Base-by-base conservation (phyloP, 2,113 vertebrate species). In the Zootoca vivipara region DNA sequence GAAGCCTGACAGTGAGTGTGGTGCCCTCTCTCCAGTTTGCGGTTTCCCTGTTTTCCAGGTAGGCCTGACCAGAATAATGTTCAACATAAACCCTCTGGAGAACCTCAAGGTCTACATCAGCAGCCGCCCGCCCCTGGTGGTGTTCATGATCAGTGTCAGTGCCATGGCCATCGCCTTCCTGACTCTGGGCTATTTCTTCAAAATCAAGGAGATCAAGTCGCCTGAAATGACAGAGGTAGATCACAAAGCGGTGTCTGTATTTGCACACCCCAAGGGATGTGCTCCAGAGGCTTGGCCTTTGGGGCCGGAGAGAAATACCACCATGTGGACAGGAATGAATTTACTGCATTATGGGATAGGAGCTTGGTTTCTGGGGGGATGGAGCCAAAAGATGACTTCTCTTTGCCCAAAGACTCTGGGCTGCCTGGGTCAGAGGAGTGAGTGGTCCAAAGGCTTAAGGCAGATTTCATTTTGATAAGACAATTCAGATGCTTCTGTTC, bases 131-230 rank as follows among this genome's bases (percentile, higher is more conserved):
- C 99, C 99, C 0, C 97, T 99, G 93, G 99, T 99, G 96, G 98
- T 99, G 87, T 99, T 99, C 64, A 99, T 99, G 99, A 97, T 99
- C 97, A 99, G 98, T 1, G 98, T 99, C 56, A 99, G 99, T 3
- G 97, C 98, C 26, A 97, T 99, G 97, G 99, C 99, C 89, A 99
- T 99, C 56, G 98, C 98, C 89, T 99, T 99, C 93, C 97, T 99
- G 69, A 99, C 99, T 24, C 96, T 99, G 79, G 99, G 99, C 7
- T 99, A 99, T 88, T 99, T 99, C 97, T 99, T 99, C 95, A 99
- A 99, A 92, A 99, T 99, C 93, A 99, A 99, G 95, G 99, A 99
- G 96, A 99, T 99, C 92, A 99, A 99, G 93, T 99, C 99, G 78
- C 98, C 99, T 5, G 99, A 98, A 94, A 97, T 99, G 97, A 97